These are phyloP conservation scores for Athalia cordata DNA, from an alignment of 2,888 invertebrate genomes.

Conservation along the genomic window DNA sequence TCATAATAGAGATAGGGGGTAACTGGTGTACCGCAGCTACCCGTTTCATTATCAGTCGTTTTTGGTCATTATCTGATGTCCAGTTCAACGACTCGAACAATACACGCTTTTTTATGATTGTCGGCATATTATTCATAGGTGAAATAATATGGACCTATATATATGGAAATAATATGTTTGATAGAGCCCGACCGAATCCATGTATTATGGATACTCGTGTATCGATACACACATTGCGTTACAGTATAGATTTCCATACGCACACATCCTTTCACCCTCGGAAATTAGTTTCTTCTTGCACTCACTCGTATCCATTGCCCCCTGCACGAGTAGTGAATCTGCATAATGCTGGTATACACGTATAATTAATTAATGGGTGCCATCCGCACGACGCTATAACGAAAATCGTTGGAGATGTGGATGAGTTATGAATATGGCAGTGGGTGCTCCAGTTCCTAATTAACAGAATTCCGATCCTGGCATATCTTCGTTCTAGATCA, in stretches of 20 bases:
- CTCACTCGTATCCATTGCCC: too few species aligned
- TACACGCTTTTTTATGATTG: neutral
- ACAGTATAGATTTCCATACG: too few species aligned
- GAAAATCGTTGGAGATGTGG: conserved; percentile 29
- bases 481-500: conserved; percentile 31
- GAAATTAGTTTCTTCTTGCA: too few species aligned
- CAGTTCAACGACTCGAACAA: conserved; percentile 31
- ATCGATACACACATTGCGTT: neutral
- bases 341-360: neutral
- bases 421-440: conserved; percentile 38
- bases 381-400: conserved; percentile 30
- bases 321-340: neutral
- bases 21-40: too few species aligned
- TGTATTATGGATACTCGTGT: neutral
- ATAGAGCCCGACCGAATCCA: neutral
- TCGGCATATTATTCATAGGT: conserved; percentile 4
- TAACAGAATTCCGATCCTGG: conserved; percentile 40
- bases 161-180: neutral
- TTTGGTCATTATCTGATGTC: neutral
- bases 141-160: neutral
- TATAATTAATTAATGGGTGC: conserved; percentile 31
- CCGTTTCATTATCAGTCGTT: too few species aligned
- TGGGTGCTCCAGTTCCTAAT: conserved; percentile 29
- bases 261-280: too few species aligned
- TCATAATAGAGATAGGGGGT: too few species aligned